These are phyloP conservation scores for Allophyes oxyacanthae DNA, from an alignment of 2,888 invertebrate genomes.

Conservation along the genomic window DNA sequence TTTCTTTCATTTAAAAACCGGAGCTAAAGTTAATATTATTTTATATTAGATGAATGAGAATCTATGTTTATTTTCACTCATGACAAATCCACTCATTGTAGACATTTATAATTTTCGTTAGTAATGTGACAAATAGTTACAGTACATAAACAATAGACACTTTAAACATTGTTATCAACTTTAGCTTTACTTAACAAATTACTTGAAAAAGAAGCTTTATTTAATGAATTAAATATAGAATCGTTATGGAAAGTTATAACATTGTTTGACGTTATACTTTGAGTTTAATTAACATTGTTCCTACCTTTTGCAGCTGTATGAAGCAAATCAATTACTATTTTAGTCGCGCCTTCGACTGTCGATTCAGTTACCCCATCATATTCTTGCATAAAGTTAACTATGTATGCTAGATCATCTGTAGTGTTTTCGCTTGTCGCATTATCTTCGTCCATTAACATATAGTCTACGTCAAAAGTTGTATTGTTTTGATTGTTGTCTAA, in stretches of 20 bases:
- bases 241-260: no score
- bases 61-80: no score
- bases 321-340: conserved; percentile 60
- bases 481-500: conserved; percentile 35
- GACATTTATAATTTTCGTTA: neutral
- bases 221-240: no score
- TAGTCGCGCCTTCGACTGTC: conserved; percentile 29
- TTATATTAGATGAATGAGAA: no score
- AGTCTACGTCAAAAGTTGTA: conserved; percentile 38
- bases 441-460: conserved; percentile 48
- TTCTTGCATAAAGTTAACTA: conserved; percentile 21
- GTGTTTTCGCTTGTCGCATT: conserved; percentile 21
- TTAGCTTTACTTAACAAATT: no score
- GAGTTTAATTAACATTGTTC: conserved; percentile 17
- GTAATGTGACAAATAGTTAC: no score
- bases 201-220: no score
- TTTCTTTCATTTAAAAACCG: neutral
- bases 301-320: conserved; percentile 37
- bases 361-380: conserved; percentile 23
- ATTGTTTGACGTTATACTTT: conserved; percentile 23
- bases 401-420: conserved; percentile 14
- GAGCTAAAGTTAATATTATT: no score
- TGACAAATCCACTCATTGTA: no score
- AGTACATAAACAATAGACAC: no score
- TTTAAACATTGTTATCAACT: no score